Base-by-base conservation (phyloP, 2,113 vertebrate genomes). In the Hippopotamus amphibius region DNA sequence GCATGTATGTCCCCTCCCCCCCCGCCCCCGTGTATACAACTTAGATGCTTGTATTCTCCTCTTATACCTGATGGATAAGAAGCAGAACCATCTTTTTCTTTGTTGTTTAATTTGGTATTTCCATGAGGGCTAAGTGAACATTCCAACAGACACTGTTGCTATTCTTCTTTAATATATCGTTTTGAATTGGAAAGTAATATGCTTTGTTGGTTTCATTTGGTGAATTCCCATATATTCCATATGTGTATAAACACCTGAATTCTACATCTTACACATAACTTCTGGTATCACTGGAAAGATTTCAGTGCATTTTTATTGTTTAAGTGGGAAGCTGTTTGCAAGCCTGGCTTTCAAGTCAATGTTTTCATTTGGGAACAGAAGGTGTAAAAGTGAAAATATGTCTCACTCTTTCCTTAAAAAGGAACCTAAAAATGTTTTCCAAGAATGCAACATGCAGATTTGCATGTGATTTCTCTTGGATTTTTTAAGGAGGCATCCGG, bases 311-410 rank as follows among this genome's bases (percentile, higher is more conserved):
- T 93, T 92, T 76, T n/a, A 66, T 55, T 87, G 50, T 88, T 65
- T 12, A 88, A 84, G 82, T 2, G 17, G 46, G 65, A 76, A 81
- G 57, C 89, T 92, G 91, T 33, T 63, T 59, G 57, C 43, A 63
- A 74, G 79, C 76, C 92, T 86, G 87, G 72, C 57, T 97, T 92
- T 33, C 41, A 33, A 94, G 22, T 41, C 94, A 84, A 48, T 90
- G 93, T 97, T 98, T 97, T 94, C 95, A n/a, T 43, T 53, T 28
- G 79, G 79, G 77, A 95, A 57, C 91, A 93, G 96, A 97, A 97
- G 97, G 97, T 95, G 94, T 69, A 90, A 96, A 95, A 74, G 76
- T 57, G 93, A 96, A 95, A 98, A 94, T 95, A 90, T 95, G 97
- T 85, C 96, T 68, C 63, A 12, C 86, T 87, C 89, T 69, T 95